These are phyloP conservation scores for Phalacrocorax pelagicus DNA, from an alignment of 2,113 vertebrate species.

Conservation along the genomic window DNA sequence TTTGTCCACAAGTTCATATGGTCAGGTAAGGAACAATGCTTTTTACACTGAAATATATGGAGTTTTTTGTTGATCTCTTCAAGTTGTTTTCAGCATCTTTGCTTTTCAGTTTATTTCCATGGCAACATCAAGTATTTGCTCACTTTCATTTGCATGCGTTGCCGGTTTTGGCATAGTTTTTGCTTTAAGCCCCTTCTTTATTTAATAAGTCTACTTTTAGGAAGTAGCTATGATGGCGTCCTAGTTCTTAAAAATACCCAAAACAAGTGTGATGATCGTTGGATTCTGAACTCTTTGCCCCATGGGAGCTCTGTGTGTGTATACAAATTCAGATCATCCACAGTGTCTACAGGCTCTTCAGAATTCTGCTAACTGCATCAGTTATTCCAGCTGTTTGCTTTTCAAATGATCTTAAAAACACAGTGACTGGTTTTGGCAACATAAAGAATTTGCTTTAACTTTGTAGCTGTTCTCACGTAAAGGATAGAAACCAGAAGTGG, in stretches of 20 bases:
- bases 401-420: not conserved
- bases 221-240: not conserved
- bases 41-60: not conserved
- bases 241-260: not conserved
- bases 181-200: not conserved
- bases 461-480: not conserved
- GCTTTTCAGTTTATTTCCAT: not conserved
- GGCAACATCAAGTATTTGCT: not conserved
- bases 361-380: not conserved
- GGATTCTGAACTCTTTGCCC: not conserved
- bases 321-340: not conserved
- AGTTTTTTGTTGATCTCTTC: not conserved
- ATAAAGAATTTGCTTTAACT: not conserved
- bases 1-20: slow-evolving; percentile 94
- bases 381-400: not conserved
- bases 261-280: not conserved
- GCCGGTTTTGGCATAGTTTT: not conserved
- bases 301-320: not conserved
- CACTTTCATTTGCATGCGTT: not conserved
- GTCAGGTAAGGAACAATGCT: slow-evolving; percentile 80
- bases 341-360: not conserved
- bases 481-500: not conserved
- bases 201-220: not conserved
- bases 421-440: not conserved
- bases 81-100: not conserved